Evolutionary conservation across 2,113 vertebrate species (phyloP).

Genomic region (Andinoacara biseriatus): DNA sequence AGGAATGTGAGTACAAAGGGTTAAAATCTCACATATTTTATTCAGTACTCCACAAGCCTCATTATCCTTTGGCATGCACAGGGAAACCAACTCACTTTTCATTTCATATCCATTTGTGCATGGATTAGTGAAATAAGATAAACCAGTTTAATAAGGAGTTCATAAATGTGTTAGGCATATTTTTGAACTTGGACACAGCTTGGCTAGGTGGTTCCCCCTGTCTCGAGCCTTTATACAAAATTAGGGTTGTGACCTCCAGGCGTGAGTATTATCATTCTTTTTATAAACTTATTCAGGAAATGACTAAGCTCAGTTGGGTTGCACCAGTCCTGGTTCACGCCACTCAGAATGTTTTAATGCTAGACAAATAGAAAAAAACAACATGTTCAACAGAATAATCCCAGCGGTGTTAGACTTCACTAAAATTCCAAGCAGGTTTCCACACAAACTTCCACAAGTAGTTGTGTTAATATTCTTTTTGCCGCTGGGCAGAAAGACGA

Average conservation of each 20-base stretch:
- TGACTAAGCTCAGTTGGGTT: neutral
- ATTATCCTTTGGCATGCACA: neutral
- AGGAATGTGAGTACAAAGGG: neutral
- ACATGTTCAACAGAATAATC: neutral
- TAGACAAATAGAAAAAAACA: neutral
- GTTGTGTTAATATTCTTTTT: neutral
- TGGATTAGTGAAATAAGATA: neutral
- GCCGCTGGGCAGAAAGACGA: neutral
- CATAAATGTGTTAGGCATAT: neutral
- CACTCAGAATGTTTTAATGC: neutral
- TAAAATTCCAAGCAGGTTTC: constrained; percentile 4
- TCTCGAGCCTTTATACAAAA: neutral
- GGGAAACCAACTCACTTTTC: neutral
- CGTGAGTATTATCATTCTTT: neutral
- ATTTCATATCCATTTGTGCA: neutral
- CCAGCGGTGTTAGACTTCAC: neutral
- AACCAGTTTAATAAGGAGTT: neutral
- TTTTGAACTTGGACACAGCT: neutral
- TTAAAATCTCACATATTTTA: neutral
- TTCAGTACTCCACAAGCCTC: neutral
- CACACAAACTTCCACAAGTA: neutral
- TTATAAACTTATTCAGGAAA: constrained; percentile 3
- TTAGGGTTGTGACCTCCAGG: neutral
- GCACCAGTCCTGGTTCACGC: neutral
- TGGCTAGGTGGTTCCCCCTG: neutral